A percentile compares a stretch with the other conserved stretches of the same genome.
Evolutionary conservation across 2,113 vertebrate genomes (phyloP).

Genomic region (Lutjanus erythropterus): DNA sequence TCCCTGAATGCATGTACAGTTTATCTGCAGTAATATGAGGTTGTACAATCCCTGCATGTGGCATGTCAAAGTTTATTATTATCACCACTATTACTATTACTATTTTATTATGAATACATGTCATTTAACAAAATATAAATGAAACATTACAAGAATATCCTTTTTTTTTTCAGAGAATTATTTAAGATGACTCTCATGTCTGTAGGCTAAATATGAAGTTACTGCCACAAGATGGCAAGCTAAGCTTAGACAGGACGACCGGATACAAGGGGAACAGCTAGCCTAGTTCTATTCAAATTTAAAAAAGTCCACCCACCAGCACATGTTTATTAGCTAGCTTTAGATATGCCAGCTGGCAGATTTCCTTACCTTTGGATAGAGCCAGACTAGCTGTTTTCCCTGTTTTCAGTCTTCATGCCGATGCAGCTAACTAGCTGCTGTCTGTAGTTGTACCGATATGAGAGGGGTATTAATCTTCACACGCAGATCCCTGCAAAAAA

Average conservation of each 20-base stretch:
- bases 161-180: neutral
- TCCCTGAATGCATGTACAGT: conserved; percentile 62
- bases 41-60: conserved; percentile 71
- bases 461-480: neutral
- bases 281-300: too few relatives aligned
- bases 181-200: neutral
- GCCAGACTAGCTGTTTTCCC: neutral
- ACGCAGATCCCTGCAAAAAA: neutral
- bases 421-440: neutral
- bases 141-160: too few relatives aligned
- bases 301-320: too few relatives aligned
- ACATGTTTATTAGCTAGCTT: neutral
- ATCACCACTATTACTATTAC: neutral
- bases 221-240: neutral
- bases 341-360: neutral
- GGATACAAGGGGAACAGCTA: neutral
- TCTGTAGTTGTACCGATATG: neutral
- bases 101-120: neutral
- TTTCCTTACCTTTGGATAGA: neutral
- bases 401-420: neutral
- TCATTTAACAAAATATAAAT: conserved; percentile 1
- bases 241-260: conserved; percentile 11
- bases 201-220: neutral
- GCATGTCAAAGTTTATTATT: conserved; percentile 52
- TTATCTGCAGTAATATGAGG: conserved; percentile 18